phyloP scores from a whole-genome alignment of 2,113 vertebrate genomes.

The Oncorhynchus clarkii region DNA sequence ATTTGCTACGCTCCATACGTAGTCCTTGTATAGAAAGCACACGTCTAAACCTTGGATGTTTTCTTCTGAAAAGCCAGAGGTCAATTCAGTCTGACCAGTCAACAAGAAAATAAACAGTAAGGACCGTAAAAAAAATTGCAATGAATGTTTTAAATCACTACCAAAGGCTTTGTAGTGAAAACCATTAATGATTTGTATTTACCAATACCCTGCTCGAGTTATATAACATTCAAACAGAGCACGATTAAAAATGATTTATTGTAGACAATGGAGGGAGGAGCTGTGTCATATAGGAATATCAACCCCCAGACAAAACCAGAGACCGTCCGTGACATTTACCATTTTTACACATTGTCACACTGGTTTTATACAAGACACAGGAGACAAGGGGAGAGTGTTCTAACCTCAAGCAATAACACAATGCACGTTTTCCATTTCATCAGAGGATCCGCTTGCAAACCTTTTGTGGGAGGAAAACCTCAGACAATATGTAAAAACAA shows the following conservation, averaged over 20 bases:
- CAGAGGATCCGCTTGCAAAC: conserved; percentile 35
- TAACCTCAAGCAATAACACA: conserved; percentile 20
- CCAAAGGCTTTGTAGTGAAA: not conserved
- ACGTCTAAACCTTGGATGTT: not conserved
- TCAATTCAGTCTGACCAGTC: not conserved
- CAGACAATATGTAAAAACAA: conserved; percentile 39
- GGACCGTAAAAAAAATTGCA: not conserved
- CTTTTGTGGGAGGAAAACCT: conserved; percentile 21
- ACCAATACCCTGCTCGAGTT: not conserved
- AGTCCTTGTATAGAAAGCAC: not conserved
- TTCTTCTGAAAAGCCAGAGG: not conserved
- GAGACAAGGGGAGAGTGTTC: not conserved
- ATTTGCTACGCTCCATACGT: not conserved
- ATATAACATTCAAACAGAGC: not conserved
- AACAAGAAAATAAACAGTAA: not conserved
- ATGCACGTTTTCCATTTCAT: conserved; percentile 45
- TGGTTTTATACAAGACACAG: conserved; percentile 22
- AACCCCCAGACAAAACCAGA: not conserved
- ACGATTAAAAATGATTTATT: not conserved
- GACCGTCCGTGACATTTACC: conserved; percentile 9
- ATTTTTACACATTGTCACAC: conserved; percentile 13
- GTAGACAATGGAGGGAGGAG: not conserved
- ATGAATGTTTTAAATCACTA: not conserved
- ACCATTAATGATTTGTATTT: not conserved
- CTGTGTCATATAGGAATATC: not conserved